Evolutionary conservation across 2,888 invertebrate species (phyloP).

Genomic region (Dryococelus australis): DNA sequence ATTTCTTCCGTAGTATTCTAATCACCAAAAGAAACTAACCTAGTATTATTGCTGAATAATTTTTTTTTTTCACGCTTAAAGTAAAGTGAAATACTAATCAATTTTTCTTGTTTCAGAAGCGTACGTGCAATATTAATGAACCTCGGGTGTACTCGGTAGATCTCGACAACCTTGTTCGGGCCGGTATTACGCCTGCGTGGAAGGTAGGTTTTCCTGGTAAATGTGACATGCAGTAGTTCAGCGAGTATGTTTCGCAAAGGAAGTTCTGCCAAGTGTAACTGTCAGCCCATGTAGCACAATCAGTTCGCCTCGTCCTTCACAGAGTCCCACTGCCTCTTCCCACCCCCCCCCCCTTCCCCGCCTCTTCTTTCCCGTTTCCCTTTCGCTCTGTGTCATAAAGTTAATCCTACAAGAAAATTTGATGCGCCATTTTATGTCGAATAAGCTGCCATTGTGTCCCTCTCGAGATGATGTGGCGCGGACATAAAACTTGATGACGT

Average conservation of each 20-base stretch:
- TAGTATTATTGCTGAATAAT: too few species aligned
- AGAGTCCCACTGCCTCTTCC: not conserved
- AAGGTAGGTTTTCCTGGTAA: too few species aligned
- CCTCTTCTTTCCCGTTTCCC: constrained; percentile 3
- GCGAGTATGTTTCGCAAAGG: not conserved
- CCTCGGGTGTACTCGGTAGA: too few species aligned
- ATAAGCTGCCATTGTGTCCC: constrained; percentile 44
- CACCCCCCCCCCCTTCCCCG: not conserved
- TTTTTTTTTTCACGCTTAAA: too few species aligned
- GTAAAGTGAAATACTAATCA: too few species aligned
- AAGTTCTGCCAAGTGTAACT: not conserved
- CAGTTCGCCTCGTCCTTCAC: constrained; percentile 8
- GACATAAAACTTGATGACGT: constrained; percentile 9
- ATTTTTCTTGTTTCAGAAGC: too few species aligned
- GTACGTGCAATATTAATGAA: too few species aligned
- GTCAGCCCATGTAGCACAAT: not conserved
- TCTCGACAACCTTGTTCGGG: too few species aligned
- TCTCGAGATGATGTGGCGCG: constrained; percentile 39
- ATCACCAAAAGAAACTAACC: too few species aligned
- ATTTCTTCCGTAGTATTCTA: too few species aligned
- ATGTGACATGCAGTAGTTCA: too few species aligned
- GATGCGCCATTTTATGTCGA: constrained; percentile 45
- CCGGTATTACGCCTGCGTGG: too few species aligned
- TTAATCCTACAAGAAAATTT: constrained; percentile 47
- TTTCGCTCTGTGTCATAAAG: constrained; percentile 37